Base-by-base conservation (phyloP, 2,797 vertebrate species). In the Falco concolor region DNA sequence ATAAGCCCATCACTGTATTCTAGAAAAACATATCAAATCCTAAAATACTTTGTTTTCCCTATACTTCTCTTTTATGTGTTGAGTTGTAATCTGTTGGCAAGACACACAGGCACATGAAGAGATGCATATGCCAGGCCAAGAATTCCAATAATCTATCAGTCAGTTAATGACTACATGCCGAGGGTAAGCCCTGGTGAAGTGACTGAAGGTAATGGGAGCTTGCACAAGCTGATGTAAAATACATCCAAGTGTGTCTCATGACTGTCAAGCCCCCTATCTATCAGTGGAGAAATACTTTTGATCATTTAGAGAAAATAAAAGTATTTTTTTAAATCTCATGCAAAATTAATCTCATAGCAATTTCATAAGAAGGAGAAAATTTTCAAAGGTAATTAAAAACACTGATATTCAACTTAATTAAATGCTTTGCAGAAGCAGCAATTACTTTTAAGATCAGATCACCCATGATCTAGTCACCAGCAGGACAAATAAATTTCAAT, bases 171-270 rank as follows among this genome's bases (percentile, higher is more conserved):
- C 86, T 85, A 27, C 67, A 42, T 86, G 45, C 75, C 10, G 63
- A 76, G 68, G 78, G 68, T 82, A 95, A 96, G 63, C 96, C 91
- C 84, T 84, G 70, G 50, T 87, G 69, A 93, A 94, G 69, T 95
- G 94, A 95, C 82, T 86, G 64, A 90, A 95, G 36, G 69, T 87
- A 96, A 94, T 11, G 60, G 77, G 89, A 96, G 54, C 87, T 86
- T 82, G 34, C 79, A 87, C 59, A 38, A 93, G 77, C 47, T 70
- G 70, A 73, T 94, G 86, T 64, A 86, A 95, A 96, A 94, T 53
- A 78, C 70, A 86, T 94, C 82, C 28, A n/a, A 90, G 59, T 86
- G 40, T 50, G 73, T 74, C 20, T 63, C 82, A 22, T 75, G 89
- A 87, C 24, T 92, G 42, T 72, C 54, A 90, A 89, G 50, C 42